Evolutionary conservation across 2,113 vertebrate genomes (phyloP).

Genomic region (Tautogolabrus adspersus): DNA sequence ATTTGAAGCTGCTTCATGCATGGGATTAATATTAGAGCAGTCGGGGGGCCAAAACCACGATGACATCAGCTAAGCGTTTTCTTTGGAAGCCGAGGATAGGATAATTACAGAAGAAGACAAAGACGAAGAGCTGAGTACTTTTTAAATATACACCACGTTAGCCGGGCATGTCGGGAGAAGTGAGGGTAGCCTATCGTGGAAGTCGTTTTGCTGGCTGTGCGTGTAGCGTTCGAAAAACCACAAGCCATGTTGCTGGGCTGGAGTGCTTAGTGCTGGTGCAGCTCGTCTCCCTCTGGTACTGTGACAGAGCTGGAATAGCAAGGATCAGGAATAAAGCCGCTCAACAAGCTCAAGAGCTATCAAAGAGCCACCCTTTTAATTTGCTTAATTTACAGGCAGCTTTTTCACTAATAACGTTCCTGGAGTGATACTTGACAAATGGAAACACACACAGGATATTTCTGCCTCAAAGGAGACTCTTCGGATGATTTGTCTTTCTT

Average conservation of each 20-base stretch:
- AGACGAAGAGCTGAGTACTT: conserved; percentile 80
- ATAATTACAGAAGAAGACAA: conserved; percentile 83
- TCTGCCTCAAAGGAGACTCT: conserved; percentile 42
- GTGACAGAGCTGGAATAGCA: conserved; percentile 72
- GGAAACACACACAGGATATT: conserved; percentile 70
- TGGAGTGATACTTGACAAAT: conserved; percentile 76
- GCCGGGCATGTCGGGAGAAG: conserved; percentile 59
- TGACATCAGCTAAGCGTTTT: conserved; percentile 82
- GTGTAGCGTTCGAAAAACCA: conserved; percentile 60
- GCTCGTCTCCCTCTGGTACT: conserved; percentile 70
- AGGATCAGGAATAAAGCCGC: conserved; percentile 79
- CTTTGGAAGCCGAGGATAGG: conserved; percentile 69
- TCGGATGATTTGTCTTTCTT: conserved; percentile 38
- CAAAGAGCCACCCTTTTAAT: conserved; percentile 79
- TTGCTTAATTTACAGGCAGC: conserved; percentile 81
- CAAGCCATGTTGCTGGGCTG: conserved; percentile 69
- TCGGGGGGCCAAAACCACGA: conserved; percentile 76
- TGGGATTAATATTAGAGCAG: conserved; percentile 78
- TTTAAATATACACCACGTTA: conserved; percentile 81
- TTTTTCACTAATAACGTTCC: conserved; percentile 73
- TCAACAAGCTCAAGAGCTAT: conserved; percentile 82
- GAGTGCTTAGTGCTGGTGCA: conserved; percentile 64
- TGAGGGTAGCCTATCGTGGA: conserved; percentile 66
- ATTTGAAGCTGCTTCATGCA: conserved; percentile 65
- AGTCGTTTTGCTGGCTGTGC: conserved; percentile 66